phyloP scores from a whole-genome alignment of 2,797 vertebrate species.

The Pseudochirops corinnae region DNA sequence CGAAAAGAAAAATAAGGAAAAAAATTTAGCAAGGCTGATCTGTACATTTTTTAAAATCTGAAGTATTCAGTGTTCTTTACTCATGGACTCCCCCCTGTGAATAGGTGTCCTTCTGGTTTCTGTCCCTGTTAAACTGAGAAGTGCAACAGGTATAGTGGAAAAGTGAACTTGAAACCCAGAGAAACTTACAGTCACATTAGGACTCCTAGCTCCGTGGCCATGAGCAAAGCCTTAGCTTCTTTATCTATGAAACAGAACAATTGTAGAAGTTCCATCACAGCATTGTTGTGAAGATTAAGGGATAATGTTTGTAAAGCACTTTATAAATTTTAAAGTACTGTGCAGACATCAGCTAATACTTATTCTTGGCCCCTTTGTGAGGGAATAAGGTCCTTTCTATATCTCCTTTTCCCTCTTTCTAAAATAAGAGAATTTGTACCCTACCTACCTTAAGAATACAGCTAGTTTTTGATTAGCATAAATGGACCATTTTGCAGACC shows the following conservation, averaged over 20 bases:
- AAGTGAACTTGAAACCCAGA: background rate
- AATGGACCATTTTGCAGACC: background rate
- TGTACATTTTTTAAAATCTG: background rate
- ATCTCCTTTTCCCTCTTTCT: background rate
- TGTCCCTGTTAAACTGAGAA: background rate
- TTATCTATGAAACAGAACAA: background rate
- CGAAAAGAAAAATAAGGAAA: background rate
- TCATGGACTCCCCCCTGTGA: background rate
- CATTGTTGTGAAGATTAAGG: background rate
- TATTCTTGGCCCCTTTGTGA: background rate
- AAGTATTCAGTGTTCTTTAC: background rate
- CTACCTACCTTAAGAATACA: background rate
- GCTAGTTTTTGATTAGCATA: background rate
- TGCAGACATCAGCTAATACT: background rate
- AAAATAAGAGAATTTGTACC: too few species aligned
- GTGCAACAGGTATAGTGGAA: background rate
- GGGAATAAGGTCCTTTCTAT: background rate
- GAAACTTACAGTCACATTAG: background rate
- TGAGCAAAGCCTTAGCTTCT: background rate
- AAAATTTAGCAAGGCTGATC: background rate
- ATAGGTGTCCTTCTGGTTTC: background rate
- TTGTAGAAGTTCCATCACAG: background rate
- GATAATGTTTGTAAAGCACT: background rate
- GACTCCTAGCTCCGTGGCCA: background rate
- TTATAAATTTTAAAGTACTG: background rate